Evolutionary conservation across 2,797 vertebrate species (phyloP), one percentile per base, ranked within the genome.

Genomic region (Pangasius krempfi): DNA sequence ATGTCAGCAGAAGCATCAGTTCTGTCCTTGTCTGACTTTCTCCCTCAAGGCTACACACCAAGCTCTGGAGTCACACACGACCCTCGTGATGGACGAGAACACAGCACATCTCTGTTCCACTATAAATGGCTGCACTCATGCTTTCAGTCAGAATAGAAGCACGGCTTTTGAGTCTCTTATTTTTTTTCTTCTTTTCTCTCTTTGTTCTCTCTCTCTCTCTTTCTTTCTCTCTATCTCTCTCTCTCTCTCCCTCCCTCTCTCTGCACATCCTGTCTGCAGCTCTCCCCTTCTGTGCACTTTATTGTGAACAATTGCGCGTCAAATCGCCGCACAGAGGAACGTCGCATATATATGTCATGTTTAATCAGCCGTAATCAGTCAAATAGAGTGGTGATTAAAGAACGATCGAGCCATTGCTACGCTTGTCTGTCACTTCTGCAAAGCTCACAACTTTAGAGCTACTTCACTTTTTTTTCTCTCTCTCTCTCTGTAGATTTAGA

Each of bases 21-120:
- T 95, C 93, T 94, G 94, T 95, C 94, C 95, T 95, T 95, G 95
- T 95, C 95, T 90, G 92, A 90, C 92, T 94, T 84, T 94, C 62
- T 93, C 93, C 94, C 95, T 94, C 94, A 95, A 95, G 95, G 95
- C 95, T 93, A 94, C 70, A 70, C 27, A 62, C 86, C 2, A 12
- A 85, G n/a, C 50, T 14, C 18, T 8, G 9, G 82, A 68, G 62
- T 84, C 92, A 91, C 91, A 81, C 56, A 78, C 7, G 20, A 91
- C 70, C 85, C 50, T 50, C 0, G 86, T 92, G 89, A 91, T 95
- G 91, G 90, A 90, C 62, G 62, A 84, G 62, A 68, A 68, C 64
- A 90, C 86, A 92, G 92, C 91, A 90, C 47, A 76, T 89, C 89
- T 93, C 93, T 92, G 91, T 89, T 90, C 91, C 90, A 81, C 94